Evolutionary conservation across 2,113 vertebrate species (phyloP), one percentile per base, ranked within the genome.

Genomic region (Astur gentilis): DNA sequence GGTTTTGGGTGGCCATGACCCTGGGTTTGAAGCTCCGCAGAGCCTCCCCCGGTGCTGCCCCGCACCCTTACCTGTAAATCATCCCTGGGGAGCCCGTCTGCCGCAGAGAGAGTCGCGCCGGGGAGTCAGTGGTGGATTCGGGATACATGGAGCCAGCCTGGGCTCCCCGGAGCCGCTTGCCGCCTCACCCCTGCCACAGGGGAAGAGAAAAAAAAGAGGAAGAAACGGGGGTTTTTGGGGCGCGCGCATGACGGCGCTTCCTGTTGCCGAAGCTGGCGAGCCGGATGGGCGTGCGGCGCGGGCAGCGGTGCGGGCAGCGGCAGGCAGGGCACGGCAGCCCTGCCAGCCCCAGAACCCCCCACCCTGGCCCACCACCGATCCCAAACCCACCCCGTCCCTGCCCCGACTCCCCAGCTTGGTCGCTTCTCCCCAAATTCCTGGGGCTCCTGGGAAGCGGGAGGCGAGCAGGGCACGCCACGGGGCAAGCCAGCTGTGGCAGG

Each of bases 101-200:
- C 95, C 99, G 98, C 95, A 99, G 98, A 23, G 99, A 99, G 97
- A 99, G 99, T 98, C 99, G 99, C 93, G 99, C 99, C 0, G 99
- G 99, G 81, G 99, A 99, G 98, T 99, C 99, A 57, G 99, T 99
- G 96, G 99, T 99, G 42, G 99, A 99, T 99, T 99, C 99, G 26
- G 99, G 99, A 99, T 99, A 99, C 99, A 99, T 99, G 98, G 98
- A 98, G 99, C 98, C 93, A 97, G 98, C 92, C 97, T 98, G 96
- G 96, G 93, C 91, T 26, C 96, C 94, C 94, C 38, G 55, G 97
- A 86, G 90, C 93, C 29, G 10, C 79, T 75, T 20, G 38, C 75
- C 23, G 71, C 90, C 95, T 97, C 95, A 97, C 90, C 66, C 36
- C 97, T 93, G 94, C 52, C 90, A 15, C 78, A 16, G 90, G 90